phyloP scores from a whole-genome alignment of 2,888 invertebrate genomes.

The Plebejus melissa region DNA sequence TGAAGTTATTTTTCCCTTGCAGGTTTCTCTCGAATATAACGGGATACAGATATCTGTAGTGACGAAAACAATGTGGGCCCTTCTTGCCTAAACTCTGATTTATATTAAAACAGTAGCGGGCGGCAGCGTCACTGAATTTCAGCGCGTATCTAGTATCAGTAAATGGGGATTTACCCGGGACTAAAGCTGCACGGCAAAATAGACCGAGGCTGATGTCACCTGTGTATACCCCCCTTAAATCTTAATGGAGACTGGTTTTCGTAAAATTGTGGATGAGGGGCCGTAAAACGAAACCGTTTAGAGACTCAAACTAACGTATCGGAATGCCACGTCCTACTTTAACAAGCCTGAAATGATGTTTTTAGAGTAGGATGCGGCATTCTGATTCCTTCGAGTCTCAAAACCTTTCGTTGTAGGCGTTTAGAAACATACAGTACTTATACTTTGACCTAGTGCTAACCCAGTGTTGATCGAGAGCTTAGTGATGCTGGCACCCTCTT shows the following conservation, averaged over 20 bases:
- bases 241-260: no score
- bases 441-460: no score
- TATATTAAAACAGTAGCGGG: neutral
- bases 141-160: neutral
- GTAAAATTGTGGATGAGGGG: no score
- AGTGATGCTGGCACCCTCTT: neutral
- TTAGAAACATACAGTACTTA: neutral
- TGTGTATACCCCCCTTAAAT: no score
- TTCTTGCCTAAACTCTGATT: conserved; percentile 50
- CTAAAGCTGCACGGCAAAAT: no score
- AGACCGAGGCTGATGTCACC: no score
- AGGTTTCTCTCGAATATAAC: conserved; percentile 74
- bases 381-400: no score
- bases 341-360: no score
- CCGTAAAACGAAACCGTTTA: no score
- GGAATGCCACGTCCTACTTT: no score
- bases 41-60: conserved; percentile 66
- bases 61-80: conserved; percentile 65
- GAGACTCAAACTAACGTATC: no score
- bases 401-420: neutral
- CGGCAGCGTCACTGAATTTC: neutral
- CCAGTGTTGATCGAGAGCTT: neutral
- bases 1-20: conserved; percentile 50
- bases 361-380: no score
- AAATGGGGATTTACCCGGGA: neutral